Evolutionary conservation across 2,113 vertebrate species (phyloP).

Genomic region (Arvicanthis niloticus): DNA sequence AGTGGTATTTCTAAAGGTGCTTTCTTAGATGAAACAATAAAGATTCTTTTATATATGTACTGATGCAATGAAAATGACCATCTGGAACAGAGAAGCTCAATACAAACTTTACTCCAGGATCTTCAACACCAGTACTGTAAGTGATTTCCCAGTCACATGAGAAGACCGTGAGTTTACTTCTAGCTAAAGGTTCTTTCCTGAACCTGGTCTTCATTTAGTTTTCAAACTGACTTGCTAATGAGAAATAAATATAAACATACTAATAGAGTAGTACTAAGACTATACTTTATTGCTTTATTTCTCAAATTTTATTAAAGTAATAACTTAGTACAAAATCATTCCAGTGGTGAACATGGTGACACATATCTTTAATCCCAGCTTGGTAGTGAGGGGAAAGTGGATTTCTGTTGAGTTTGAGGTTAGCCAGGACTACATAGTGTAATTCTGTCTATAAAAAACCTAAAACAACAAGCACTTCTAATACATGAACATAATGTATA

Average conservation of each 20-base stretch:
- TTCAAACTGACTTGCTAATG: not conserved
- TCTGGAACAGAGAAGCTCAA: not conserved
- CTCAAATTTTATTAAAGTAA: conserved; percentile 45
- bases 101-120: not conserved
- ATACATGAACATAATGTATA: conserved; percentile 23
- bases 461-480: not conserved
- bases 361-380: not conserved
- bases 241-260: conserved; percentile 39
- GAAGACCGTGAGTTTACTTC: conserved; percentile 4
- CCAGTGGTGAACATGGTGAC: not conserved
- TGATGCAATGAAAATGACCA: conserved; percentile 19
- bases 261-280: not conserved
- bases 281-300: not conserved
- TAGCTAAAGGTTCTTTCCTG: conserved; percentile 15
- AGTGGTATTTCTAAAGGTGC: conserved; percentile 27
- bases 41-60: not conserved
- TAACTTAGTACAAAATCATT: conserved; percentile 26
- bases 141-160: not conserved
- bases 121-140: not conserved
- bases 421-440: not conserved
- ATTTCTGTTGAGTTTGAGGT: not conserved
- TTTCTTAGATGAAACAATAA: conserved; percentile 9
- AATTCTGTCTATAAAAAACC: not conserved
- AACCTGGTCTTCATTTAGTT: conserved; percentile 42
- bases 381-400: not conserved